Evolutionary conservation across 2,113 vertebrate genomes (phyloP).

Genomic region (Clarias magur): DNA sequence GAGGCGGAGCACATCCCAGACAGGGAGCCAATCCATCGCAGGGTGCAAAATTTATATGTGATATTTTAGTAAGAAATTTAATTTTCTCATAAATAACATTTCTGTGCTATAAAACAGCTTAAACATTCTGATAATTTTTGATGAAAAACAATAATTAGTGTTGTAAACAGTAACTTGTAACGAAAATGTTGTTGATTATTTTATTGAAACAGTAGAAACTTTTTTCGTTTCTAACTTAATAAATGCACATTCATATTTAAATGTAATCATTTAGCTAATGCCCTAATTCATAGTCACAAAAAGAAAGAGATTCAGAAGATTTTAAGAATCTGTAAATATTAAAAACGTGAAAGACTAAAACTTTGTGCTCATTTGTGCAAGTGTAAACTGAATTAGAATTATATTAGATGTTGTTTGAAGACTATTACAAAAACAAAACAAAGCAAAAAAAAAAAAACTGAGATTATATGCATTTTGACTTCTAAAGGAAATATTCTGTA

Average conservation of each 20-base stretch:
- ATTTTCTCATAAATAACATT: background rate
- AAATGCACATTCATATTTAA: background rate
- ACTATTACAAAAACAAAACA: background rate
- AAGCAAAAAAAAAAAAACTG: background rate
- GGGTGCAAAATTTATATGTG: no score
- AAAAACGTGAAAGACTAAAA: background rate
- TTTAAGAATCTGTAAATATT: background rate
- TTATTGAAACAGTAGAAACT: background rate
- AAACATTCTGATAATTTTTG: background rate
- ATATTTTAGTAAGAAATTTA: background rate
- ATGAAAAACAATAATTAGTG: background rate
- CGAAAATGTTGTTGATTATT: background rate
- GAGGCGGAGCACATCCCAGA: no score
- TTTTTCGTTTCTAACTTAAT: background rate
- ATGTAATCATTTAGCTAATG: background rate
- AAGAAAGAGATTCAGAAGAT: background rate
- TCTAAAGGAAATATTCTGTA: background rate
- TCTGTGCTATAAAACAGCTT: background rate
- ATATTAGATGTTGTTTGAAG: background rate
- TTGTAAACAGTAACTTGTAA: background rate
- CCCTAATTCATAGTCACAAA: background rate
- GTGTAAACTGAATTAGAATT: background rate
- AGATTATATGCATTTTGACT: background rate
- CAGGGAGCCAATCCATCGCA: no score
- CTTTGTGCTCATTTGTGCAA: background rate